A percentile compares a stretch with the other conserved stretches of the same genome.
Evolutionary conservation across 1,140 invertebrate genomes (phyloP).

Genomic region (Drosophila ananassae): DNA sequence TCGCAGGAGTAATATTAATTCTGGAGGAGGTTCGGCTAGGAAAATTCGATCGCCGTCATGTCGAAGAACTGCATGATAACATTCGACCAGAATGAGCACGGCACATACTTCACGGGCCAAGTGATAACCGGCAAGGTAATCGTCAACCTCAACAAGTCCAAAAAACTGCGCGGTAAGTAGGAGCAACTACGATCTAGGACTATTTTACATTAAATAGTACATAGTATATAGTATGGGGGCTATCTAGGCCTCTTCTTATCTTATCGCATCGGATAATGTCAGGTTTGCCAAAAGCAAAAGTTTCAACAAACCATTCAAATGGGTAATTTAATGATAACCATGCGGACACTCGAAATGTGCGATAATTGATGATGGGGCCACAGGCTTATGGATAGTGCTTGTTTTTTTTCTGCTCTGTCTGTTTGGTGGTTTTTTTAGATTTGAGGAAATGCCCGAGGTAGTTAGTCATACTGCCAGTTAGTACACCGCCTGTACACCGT

Average conservation of each 20-base stretch:
- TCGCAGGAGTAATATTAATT: background rate
- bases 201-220: background rate
- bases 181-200: background rate
- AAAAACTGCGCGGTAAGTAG: conserved; percentile 84
- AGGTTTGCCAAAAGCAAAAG: conserved; percentile 28
- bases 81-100: conserved; percentile 85
- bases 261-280: conserved; percentile 45
- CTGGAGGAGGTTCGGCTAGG: background rate
- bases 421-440: conserved; percentile 34
- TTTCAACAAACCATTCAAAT: conserved; percentile 49
- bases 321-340: conserved; percentile 57
- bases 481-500: too few species aligned
- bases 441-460: conserved; percentile 52
- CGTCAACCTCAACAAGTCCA: conserved; percentile 84
- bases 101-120: conserved; percentile 85
- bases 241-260: conserved; percentile 47
- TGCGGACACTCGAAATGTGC: conserved; percentile 41
- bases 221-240: background rate
- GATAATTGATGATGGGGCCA: conserved; percentile 55
- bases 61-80: conserved; percentile 84
- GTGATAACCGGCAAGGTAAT: conserved; percentile 85
- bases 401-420: conserved; percentile 1
- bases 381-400: conserved; percentile 18
- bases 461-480: conserved; percentile 29
- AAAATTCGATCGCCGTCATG: conserved; percentile 36